phyloP scores from a whole-genome alignment of 2,888 invertebrate genomes.

The Tetropium fuscum region DNA sequence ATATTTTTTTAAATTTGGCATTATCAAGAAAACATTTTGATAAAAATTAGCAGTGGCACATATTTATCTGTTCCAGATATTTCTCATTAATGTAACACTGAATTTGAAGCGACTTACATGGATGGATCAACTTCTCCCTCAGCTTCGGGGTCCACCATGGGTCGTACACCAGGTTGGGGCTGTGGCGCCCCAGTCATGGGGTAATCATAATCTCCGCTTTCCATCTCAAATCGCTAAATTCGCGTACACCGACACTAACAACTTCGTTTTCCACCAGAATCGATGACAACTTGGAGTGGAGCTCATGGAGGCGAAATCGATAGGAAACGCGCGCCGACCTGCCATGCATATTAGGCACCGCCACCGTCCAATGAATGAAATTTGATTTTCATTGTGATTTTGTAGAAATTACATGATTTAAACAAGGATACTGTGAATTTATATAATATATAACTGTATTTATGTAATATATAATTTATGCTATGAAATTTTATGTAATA shows the following conservation, averaged over 20 bases:
- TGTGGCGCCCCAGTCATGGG: slow-evolving; percentile 31
- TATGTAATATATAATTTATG: too few species aligned
- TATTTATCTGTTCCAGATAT: too few species aligned
- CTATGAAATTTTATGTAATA: too few species aligned
- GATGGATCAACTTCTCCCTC: slow-evolving; percentile 87
- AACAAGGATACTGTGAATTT: too few species aligned
- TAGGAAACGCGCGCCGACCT: slow-evolving; percentile 12
- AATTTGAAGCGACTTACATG: slow-evolving; percentile 72
- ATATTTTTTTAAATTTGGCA: too few species aligned
- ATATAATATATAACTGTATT: too few species aligned
- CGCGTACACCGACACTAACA: slow-evolving; percentile 17
- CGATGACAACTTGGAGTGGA: slow-evolving; percentile 14
- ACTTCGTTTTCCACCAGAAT: slow-evolving; percentile 18
- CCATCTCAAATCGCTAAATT: slow-evolving; percentile 20
- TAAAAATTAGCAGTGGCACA: too few species aligned
- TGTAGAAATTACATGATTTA: background rate
- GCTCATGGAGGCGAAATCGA: slow-evolving; percentile 20
- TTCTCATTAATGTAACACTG: background rate
- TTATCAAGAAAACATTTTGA: too few species aligned
- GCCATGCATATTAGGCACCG: slow-evolving; percentile 10
- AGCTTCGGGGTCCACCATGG: slow-evolving; percentile 86
- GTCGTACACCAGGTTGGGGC: slow-evolving; percentile 68
- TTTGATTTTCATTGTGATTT: background rate
- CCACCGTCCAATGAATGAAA: slow-evolving; percentile 18
- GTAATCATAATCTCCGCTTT: slow-evolving; percentile 19